A percentile compares a stretch with the other conserved stretches of the same genome.
phyloP scores from a whole-genome alignment of 2,888 invertebrate species.

The Lissonota sp. region DNA sequence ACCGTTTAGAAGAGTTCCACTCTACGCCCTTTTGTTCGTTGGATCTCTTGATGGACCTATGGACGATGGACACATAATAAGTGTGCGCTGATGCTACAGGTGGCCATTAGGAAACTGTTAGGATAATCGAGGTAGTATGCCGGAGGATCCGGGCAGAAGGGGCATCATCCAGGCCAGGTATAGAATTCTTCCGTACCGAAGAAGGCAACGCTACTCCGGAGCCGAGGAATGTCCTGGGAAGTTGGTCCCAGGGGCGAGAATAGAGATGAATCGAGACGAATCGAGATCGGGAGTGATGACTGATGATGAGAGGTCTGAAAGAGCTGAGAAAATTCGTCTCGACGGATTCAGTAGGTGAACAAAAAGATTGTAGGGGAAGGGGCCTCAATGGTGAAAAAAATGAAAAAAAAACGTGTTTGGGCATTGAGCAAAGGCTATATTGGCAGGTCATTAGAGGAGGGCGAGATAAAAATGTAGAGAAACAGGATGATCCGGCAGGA shows the following conservation, averaged over 20 bases:
- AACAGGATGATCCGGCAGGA: constrained; percentile 13
- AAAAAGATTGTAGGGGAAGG: constrained; percentile 58
- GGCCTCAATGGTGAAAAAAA: constrained; percentile 40
- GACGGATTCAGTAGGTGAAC: constrained; percentile 48
- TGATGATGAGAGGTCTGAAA: constrained; percentile 39
- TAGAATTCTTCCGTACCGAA: constrained; percentile 37
- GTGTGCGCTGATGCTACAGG: constrained; percentile 11
- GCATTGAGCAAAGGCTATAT: background rate
- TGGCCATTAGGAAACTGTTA: constrained; percentile 54
- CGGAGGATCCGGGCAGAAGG: no score
- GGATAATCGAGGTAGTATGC: constrained; percentile 50
- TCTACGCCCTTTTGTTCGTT: no score
- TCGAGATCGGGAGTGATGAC: constrained; percentile 37
- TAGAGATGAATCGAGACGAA: constrained; percentile 42
- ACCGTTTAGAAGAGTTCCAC: no score
- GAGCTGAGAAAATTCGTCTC: constrained; percentile 55
- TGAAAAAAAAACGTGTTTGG: background rate
- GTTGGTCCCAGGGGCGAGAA: constrained; percentile 29
- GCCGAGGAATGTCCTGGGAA: constrained; percentile 57
- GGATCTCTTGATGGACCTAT: no score
- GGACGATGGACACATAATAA: background rate
- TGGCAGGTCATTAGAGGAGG: background rate
- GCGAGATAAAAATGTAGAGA: constrained; percentile 18
- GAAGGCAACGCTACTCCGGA: constrained; percentile 47
- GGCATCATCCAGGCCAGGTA: constrained; percentile 59